phyloP scores from a whole-genome alignment of 2,888 invertebrate genomes.

The Perizoma flavofasciatum region DNA sequence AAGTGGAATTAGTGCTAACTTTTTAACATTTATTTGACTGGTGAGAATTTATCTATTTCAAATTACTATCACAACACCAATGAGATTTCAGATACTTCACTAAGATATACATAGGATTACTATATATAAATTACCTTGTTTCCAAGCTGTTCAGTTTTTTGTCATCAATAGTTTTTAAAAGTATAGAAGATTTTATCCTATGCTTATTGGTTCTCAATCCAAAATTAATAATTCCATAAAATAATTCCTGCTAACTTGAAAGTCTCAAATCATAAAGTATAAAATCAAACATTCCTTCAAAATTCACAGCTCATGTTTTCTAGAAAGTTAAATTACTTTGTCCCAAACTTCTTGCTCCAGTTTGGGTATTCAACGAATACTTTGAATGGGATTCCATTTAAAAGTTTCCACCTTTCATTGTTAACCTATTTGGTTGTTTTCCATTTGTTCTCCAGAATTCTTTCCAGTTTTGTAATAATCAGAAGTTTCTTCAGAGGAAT shows the following conservation, averaged over 20 bases:
- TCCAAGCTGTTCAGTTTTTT: no score
- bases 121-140: no score
- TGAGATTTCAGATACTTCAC: no score
- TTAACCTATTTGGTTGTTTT: conserved; percentile 63
- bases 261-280: background rate
- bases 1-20: conserved; percentile 2
- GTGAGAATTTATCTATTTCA: conserved; percentile 1
- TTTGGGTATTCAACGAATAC: conserved; percentile 60
- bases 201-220: no score
- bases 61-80: no score
- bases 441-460: conserved; percentile 61
- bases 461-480: conserved; percentile 49
- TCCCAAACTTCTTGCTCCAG: conserved; percentile 50
- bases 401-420: conserved; percentile 68
- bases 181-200: no score
- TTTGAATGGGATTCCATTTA: conserved; percentile 68
- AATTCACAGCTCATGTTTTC: conserved; percentile 39
- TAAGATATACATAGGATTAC: no score
- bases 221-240: no score
- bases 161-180: no score
- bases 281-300: conserved; percentile 8
- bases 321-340: conserved; percentile 60
- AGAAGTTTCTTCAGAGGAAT: conserved; percentile 51
- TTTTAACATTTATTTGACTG: background rate
- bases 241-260: no score